These are phyloP conservation scores for Zaprionus lineosus DNA, from an alignment of 2,888 invertebrate species.

Conservation along the genomic window DNA sequence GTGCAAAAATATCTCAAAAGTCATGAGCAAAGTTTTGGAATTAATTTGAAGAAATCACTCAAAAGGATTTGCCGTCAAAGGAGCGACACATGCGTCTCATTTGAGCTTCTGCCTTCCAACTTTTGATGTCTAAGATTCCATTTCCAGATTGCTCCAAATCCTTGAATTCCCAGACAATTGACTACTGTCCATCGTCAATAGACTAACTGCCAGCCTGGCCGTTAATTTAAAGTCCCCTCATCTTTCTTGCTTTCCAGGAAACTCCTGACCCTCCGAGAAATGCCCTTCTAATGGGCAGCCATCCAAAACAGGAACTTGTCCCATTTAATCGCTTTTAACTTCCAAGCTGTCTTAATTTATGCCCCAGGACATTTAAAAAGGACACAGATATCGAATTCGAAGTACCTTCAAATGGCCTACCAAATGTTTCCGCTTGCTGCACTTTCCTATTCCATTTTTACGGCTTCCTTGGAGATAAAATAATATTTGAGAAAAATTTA, in stretches of 20 bases:
- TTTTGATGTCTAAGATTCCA: too few species aligned
- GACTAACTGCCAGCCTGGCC: slow-evolving; percentile 24
- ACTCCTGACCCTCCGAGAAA: slow-evolving; percentile 20
- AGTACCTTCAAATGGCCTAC: slow-evolving; percentile 30
- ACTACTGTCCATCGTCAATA: slow-evolving; percentile 9
- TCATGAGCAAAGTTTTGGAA: slow-evolving; percentile 26
- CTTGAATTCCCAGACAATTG: slow-evolving; percentile 40
- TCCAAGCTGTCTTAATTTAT: slow-evolving; percentile 54
- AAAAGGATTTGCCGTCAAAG: slow-evolving; percentile 35
- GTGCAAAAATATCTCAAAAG: slow-evolving; percentile 15
- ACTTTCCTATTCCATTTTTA: too few species aligned
- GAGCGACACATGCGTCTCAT: slow-evolving; percentile 1
- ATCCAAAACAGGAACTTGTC: slow-evolving; percentile 12
- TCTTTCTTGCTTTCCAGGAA: not conserved
- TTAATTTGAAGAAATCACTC: slow-evolving; percentile 43
- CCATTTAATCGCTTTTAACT: slow-evolving; percentile 45
- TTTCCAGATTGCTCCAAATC: too few species aligned
- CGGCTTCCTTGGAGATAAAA: too few species aligned
- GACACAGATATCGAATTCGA: slow-evolving; percentile 6
- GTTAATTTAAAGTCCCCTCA: slow-evolving; percentile 36
- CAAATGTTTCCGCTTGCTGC: slow-evolving; percentile 22
- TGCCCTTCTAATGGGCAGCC: slow-evolving; percentile 37
- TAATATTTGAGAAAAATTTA: not conserved
- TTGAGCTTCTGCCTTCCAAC: not conserved
- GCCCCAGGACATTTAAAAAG: slow-evolving; percentile 5